Conservation (phyloP, 2,797 vertebrate genomes). For the Peromyscus attwateri region DNA sequence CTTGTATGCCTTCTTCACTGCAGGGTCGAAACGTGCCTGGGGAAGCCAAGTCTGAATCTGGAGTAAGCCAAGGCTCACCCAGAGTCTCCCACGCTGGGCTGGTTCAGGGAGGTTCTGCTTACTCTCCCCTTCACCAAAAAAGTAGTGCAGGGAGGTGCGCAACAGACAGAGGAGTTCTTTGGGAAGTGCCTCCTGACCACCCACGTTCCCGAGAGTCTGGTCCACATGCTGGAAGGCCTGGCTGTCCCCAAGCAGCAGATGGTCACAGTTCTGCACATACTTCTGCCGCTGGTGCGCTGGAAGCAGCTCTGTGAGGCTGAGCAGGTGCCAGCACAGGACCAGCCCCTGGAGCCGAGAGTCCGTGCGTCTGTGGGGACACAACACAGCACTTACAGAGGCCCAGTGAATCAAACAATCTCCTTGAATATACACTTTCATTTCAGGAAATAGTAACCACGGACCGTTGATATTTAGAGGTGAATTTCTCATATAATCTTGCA, state of each 20-base stretch:
- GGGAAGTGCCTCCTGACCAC: constrained; percentile 90
- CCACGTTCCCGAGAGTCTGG: constrained; percentile 90
- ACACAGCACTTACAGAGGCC: neutral
- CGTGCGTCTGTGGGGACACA: constrained; percentile 85
- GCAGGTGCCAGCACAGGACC: constrained; percentile 92
- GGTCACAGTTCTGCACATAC: constrained; percentile 92
- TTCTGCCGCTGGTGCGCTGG: constrained; percentile 90
- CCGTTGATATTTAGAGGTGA: neutral
- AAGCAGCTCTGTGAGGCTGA: constrained; percentile 92
- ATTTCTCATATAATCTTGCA: neutral
- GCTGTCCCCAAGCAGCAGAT: constrained; percentile 87
- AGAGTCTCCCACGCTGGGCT: constrained; percentile 93
- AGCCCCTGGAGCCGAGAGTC: constrained; percentile 93
- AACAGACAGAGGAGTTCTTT: constrained; percentile 92
- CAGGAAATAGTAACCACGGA: neutral
- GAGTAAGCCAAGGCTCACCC: constrained; percentile 96
- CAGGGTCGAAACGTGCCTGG: constrained; percentile 96
- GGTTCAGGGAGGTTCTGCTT: constrained; percentile 85
- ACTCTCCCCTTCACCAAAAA: constrained; percentile 86
- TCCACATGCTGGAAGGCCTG: constrained; percentile 91
- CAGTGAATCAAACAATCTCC: neutral
- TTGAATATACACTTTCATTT: neutral
- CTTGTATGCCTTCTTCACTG: constrained; percentile 96
- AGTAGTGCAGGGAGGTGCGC: constrained; percentile 93
- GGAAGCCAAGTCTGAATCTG: constrained; percentile 97